Evolutionary conservation across 2,888 invertebrate genomes (phyloP).

Genomic region (Conchocele bisecta): DNA sequence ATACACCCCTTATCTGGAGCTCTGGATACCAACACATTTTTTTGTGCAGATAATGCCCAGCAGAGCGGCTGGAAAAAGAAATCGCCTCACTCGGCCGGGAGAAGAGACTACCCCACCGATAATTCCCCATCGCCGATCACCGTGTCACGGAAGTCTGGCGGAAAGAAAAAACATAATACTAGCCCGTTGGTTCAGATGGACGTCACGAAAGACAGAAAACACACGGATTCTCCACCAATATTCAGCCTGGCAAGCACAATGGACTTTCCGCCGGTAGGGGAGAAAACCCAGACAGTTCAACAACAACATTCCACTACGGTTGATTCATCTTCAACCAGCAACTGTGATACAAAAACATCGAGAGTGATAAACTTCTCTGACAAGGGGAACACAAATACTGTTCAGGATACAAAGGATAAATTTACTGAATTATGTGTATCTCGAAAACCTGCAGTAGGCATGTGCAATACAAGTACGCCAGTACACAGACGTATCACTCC

Average conservation of each 20-base stretch:
- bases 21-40: too few species aligned
- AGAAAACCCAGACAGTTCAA: conserved; percentile 8
- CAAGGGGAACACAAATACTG: too few species aligned
- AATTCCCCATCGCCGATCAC: conserved; percentile 56
- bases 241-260: conserved; percentile 66
- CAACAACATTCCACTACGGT: background rate
- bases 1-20: too few species aligned
- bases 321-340: background rate
- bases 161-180: conserved; percentile 51
- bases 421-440: too few species aligned
- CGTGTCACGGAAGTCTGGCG: conserved; percentile 44
- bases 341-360: conserved; percentile 47
- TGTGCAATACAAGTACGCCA: background rate
- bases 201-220: conserved; percentile 1
- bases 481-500: conserved; percentile 60
- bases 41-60: too few species aligned
- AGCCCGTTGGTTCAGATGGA: conserved; percentile 13
- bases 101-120: conserved; percentile 44
- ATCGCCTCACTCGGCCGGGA: conserved; percentile 60
- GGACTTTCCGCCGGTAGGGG: conserved; percentile 72
- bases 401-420: conserved; percentile 11
- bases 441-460: too few species aligned
- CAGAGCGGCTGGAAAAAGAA: conserved; percentile 58
- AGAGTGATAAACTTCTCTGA: conserved; percentile 55
- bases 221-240: conserved; percentile 50